Evolutionary conservation across 2,797 vertebrate genomes (phyloP).

Genomic region (Picus viridis): DNA sequence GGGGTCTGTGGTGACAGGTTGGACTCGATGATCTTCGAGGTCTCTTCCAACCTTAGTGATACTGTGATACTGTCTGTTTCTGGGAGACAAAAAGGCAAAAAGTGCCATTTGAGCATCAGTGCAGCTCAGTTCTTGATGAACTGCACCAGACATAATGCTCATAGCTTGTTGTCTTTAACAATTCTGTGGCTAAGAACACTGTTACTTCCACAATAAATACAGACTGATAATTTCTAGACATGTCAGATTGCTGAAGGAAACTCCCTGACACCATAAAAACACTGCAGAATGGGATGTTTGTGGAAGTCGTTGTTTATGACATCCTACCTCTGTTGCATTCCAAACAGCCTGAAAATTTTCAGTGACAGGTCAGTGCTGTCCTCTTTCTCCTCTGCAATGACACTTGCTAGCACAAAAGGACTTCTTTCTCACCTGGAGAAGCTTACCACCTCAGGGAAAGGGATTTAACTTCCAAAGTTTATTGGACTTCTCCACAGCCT

Average conservation of each 20-base stretch:
- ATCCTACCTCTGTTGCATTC: neutral
- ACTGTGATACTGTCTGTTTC: no score
- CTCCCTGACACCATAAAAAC: neutral
- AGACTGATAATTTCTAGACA: neutral
- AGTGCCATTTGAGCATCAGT: neutral
- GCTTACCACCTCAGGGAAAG: neutral
- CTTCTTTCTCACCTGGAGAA: neutral
- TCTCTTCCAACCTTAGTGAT: no score
- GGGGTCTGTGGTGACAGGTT: no score
- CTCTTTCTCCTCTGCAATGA: neutral
- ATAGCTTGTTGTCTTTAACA: neutral
- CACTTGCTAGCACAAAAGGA: neutral
- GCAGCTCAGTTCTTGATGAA: neutral
- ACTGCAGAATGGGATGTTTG: neutral
- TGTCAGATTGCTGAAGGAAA: neutral
- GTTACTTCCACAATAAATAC: neutral
- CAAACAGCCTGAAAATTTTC: neutral
- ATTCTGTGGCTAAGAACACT: neutral
- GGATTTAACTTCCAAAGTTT: neutral
- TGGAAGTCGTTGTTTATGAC: neutral
- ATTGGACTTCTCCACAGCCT: neutral
- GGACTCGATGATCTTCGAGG: no score
- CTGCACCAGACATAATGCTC: neutral
- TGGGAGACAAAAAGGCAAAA: neutral
- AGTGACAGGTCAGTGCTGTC: neutral